Conservation (phyloP, 1,140 invertebrate genomes). For the Drosophila malerkotliana region DNA sequence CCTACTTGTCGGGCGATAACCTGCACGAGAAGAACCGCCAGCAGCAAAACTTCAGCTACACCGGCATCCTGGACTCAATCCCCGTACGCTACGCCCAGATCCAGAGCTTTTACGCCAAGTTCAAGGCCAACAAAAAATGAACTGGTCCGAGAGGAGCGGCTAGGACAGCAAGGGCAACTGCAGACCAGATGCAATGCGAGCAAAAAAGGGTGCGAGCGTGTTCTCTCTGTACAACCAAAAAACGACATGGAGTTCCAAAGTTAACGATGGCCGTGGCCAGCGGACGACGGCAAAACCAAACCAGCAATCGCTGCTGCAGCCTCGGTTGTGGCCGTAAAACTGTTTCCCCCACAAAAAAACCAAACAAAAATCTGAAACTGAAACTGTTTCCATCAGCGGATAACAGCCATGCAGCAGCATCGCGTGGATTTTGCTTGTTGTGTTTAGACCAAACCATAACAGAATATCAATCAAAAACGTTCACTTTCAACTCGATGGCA, state of each 20-base stretch:
- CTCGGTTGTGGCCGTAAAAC: conserved; percentile 29
- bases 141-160: conserved; percentile 35
- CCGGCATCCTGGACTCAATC: conserved; percentile 81
- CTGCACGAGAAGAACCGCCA: conserved; percentile 79
- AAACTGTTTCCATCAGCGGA: conserved; percentile 36
- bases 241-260: conserved; percentile 79
- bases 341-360: conserved; percentile 12
- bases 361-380: conserved; percentile 25
- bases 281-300: conserved; percentile 55
- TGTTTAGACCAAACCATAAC: conserved; percentile 64
- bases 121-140: conserved; percentile 83
- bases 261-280: conserved; percentile 70
- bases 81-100: conserved; percentile 82
- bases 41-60: conserved; percentile 80
- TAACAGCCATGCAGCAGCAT: conserved; percentile 49
- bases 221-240: conserved; percentile 72
- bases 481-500: conserved; percentile 74
- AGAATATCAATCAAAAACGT: conserved; percentile 66
- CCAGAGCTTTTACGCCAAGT: conserved; percentile 81
- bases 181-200: conserved; percentile 67
- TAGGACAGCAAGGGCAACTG: conserved; percentile 70
- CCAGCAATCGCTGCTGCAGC: conserved; percentile 62
- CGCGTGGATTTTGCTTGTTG: conserved; percentile 73
- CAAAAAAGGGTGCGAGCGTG: conserved; percentile 66
- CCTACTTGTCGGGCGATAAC: conserved; percentile 80